These are phyloP conservation scores for Rapana venosa DNA, from an alignment of 2,888 invertebrate genomes.

Conservation along the genomic window DNA sequence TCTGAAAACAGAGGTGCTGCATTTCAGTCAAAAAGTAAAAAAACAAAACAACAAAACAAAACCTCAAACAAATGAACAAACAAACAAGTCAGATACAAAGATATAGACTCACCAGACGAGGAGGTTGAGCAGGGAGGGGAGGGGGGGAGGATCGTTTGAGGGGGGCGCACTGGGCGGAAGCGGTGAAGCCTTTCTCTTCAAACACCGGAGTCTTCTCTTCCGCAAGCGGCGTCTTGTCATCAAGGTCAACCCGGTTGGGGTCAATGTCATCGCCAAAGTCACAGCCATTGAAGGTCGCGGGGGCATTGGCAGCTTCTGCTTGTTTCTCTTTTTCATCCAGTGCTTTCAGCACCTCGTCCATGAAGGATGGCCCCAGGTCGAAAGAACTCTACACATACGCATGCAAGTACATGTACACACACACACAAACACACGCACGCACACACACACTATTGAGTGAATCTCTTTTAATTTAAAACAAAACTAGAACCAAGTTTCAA, in stretches of 20 bases:
- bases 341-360: slow-evolving; percentile 92
- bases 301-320: slow-evolving; percentile 54
- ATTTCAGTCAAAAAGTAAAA: neutral
- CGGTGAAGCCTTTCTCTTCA: slow-evolving; percentile 24
- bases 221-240: slow-evolving; percentile 30
- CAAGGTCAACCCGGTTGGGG: slow-evolving; percentile 30
- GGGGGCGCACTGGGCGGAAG: slow-evolving; percentile 8
- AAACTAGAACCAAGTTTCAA: too few species aligned
- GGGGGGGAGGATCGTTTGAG: slow-evolving; percentile 43
- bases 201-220: slow-evolving; percentile 30
- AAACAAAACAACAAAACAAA: neutral
- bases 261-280: slow-evolving; percentile 28
- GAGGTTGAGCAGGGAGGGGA: slow-evolving; percentile 53
- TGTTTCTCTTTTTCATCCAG: slow-evolving; percentile 72
- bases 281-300: slow-evolving; percentile 19
- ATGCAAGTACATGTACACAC: neutral
- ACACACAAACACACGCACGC: neutral
- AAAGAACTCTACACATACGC: slow-evolving; percentile 59
- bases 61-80: neutral
- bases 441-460: neutral
- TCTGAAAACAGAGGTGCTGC: too few species aligned
- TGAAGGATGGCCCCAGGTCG: slow-evolving; percentile 87
- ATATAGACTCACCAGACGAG: slow-evolving; percentile 47
- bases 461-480: too few species aligned
- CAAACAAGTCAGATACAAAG: neutral